Conservation (phyloP, 92 coral and sea anemone genomes). For the Siderastrea radians region DNA sequence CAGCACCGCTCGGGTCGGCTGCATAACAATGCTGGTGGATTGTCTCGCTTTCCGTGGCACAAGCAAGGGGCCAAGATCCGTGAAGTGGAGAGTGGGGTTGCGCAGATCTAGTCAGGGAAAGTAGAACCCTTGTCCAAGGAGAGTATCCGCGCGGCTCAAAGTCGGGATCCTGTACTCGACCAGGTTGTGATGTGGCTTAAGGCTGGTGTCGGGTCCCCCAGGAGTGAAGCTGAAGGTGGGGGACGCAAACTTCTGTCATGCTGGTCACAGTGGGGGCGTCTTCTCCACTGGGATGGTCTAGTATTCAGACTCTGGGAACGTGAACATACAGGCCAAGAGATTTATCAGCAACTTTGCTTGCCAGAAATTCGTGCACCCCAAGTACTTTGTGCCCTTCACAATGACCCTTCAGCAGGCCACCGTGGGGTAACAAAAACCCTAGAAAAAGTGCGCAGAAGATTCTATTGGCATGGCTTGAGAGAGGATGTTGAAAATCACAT, state of each 20-base stretch:
- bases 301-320: slow-evolving; percentile 59
- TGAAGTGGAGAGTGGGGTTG: neutral
- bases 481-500: slow-evolving; percentile 48
- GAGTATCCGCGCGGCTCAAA: slow-evolving; percentile 17
- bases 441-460: slow-evolving; percentile 1
- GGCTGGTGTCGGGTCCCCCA: slow-evolving; percentile 17
- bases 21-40: slow-evolving; percentile 30
- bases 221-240: slow-evolving; percentile 34
- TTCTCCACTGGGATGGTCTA: slow-evolving; percentile 49
- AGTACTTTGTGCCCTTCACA: slow-evolving; percentile 46
- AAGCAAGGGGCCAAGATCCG: neutral
- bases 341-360: slow-evolving; percentile 37
- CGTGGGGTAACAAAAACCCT: slow-evolving; percentile 51
- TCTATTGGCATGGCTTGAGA: slow-evolving; percentile 44
- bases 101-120: neutral
- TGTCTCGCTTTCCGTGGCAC: slow-evolving; percentile 31
- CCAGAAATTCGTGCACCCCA: slow-evolving; percentile 48
- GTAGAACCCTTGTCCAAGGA: slow-evolving; percentile 20
- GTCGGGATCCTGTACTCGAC: slow-evolving; percentile 16
- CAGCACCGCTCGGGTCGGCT: slow-evolving; percentile 14
- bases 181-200: slow-evolving; percentile 34
- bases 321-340: slow-evolving; percentile 32
- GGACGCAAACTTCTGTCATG: slow-evolving; percentile 37
- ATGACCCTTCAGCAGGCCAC: slow-evolving; percentile 73
- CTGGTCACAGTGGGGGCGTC: slow-evolving; percentile 51